A percentile compares a stretch with the other conserved stretches of the same genome.
Conservation (phyloP, 2,113 vertebrate species). For the Microtus montanus region DNA sequence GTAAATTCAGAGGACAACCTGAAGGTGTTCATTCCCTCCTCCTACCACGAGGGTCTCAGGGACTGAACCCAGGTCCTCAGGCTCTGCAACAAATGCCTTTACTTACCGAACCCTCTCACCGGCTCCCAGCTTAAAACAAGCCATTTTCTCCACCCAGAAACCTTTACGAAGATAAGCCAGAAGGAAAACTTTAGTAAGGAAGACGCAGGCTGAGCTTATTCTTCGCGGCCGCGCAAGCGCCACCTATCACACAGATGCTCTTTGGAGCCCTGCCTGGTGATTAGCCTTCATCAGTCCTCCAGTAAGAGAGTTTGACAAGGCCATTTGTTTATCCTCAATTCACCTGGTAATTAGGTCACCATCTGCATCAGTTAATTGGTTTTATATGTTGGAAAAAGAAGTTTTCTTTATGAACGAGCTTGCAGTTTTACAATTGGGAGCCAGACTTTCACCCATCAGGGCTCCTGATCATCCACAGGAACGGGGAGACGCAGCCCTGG, state of each 20-base stretch:
- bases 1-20: background rate
- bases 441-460: background rate
- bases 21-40: background rate
- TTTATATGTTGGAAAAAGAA: constrained; percentile 8
- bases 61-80: background rate
- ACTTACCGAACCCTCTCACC: background rate
- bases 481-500: background rate
- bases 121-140: background rate
- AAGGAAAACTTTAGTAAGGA: background rate
- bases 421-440: background rate
- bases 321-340: background rate
- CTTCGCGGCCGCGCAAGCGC: background rate
- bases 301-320: background rate
- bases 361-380: background rate
- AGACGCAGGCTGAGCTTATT: background rate
- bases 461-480: background rate
- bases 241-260: background rate
- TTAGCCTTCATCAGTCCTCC: background rate
- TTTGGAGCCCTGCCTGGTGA: background rate
- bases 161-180: background rate
- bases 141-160: background rate
- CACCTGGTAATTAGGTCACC: background rate
- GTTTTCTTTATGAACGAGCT: background rate
- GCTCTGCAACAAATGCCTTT: background rate
- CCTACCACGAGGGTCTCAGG: too few relatives aligned